phyloP scores from a whole-genome alignment of 1,140 invertebrate species.

The Aphaenogaster rudis region DNA sequence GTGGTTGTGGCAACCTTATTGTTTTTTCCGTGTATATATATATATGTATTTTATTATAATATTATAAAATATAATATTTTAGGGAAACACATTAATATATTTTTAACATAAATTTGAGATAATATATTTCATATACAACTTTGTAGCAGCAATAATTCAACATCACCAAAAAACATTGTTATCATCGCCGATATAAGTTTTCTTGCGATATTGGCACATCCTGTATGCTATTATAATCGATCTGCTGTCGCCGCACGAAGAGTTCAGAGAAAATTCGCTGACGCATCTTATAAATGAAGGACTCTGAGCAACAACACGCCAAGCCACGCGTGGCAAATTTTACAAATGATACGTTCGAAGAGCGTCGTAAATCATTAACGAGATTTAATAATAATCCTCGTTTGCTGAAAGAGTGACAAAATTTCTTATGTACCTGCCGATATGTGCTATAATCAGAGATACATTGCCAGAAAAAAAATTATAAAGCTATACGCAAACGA shows the following conservation, averaged over 20 bases:
- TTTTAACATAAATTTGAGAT: not conserved
- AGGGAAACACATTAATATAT: not conserved
- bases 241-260: not conserved
- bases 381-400: constrained; percentile 36
- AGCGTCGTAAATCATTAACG: constrained; percentile 44
- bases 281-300: constrained; percentile 58
- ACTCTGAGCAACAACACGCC: constrained; percentile 18
- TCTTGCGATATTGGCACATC: constrained; percentile 33
- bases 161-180: constrained; percentile 33
- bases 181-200: constrained; percentile 8
- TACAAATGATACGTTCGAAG: constrained; percentile 36
- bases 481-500: not conserved
- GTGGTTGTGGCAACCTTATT: no score
- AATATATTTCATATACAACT: constrained; percentile 21
- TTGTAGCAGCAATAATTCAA: constrained; percentile 23
- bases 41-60: not conserved
- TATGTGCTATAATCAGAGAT: not conserved
- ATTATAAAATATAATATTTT: not conserved
- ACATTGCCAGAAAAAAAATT: not conserved
- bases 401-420: not conserved
- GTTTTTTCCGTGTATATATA: not conserved
- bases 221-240: constrained; percentile 43
- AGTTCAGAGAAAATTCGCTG: constrained; percentile 35
- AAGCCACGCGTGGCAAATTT: constrained; percentile 42
- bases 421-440: not conserved